phyloP scores from a whole-genome alignment of 2,888 invertebrate genomes.

The Oxycera nigricornis region DNA sequence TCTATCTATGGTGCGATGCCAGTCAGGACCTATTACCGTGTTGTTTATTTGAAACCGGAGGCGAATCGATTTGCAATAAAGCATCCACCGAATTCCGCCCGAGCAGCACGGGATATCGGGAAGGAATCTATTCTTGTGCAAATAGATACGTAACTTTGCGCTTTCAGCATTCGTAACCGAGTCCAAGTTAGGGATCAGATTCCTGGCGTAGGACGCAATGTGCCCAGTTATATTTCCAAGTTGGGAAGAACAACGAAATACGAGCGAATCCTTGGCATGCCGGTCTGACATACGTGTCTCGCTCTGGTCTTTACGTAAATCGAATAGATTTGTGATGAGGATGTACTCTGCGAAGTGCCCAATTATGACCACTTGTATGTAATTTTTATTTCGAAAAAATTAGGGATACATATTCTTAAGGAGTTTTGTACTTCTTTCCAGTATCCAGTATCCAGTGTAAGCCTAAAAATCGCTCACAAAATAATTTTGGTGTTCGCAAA shows the following conservation, averaged over 20 bases:
- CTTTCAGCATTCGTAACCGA: not conserved
- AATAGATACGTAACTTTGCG: not conserved
- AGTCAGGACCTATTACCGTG: conserved; percentile 3
- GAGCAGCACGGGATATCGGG: not conserved
- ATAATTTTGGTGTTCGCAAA: no score
- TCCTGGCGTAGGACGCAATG: not conserved
- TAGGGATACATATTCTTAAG: no score
- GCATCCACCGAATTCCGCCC: conserved; percentile 20
- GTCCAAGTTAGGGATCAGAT: conserved; percentile 9
- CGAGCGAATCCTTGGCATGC: not conserved
- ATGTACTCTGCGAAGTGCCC: not conserved
- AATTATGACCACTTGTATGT: not conserved
- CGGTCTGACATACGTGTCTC: not conserved
- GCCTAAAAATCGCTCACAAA: no score
- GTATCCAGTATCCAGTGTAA: no score
- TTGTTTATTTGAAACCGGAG: conserved; percentile 26
- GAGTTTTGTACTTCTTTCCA: no score
- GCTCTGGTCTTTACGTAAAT: not conserved
- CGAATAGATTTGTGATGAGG: not conserved
- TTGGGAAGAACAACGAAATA: not conserved
- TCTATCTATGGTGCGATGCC: not conserved
- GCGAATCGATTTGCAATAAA: conserved; percentile 39
- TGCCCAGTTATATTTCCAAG: not conserved
- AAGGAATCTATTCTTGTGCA: not conserved
- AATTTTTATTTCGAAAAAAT: no score